These are phyloP conservation scores for Eubasilissa regina DNA, from an alignment of 1,140 invertebrate genomes.

Conservation along the genomic window DNA sequence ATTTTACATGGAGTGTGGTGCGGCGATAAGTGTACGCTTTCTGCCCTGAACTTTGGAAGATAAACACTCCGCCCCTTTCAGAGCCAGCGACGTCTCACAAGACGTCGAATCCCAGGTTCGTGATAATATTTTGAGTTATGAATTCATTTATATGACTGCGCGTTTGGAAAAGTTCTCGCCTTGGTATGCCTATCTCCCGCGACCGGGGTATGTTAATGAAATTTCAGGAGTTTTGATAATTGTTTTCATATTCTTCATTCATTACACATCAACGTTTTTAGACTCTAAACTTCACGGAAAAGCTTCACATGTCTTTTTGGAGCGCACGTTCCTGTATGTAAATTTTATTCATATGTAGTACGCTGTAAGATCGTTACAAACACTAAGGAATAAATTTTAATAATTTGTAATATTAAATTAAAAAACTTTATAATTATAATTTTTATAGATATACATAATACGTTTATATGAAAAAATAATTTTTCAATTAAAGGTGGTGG, in stretches of 20 bases:
- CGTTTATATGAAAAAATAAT: not conserved
- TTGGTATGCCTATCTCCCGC: not conserved
- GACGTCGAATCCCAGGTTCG: too few relatives aligned
- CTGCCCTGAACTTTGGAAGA: too few relatives aligned
- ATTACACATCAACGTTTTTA: slow-evolving; percentile 23
- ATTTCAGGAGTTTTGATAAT: slow-evolving; percentile 29
- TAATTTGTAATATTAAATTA: not conserved
- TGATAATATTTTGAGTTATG: not conserved
- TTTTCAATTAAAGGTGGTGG: not conserved
- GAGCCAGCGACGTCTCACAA: too few relatives aligned
- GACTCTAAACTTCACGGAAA: not conserved
- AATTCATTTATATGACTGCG: slow-evolving; percentile 7
- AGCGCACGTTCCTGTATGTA: not conserved
- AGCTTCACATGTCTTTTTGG: not conserved
- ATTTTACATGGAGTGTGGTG: too few relatives aligned
- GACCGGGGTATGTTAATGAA: slow-evolving; percentile 11
- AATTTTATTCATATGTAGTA: not conserved
- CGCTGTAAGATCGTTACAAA: not conserved
- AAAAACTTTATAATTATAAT: not conserved
- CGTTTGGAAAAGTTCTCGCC: not conserved
- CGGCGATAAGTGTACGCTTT: too few relatives aligned
- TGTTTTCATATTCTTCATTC: slow-evolving; percentile 36
- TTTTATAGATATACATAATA: not conserved
- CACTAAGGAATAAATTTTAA: not conserved
- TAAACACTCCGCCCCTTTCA: too few relatives aligned